Conservation (phyloP, 1,140 invertebrate genomes). For the Homalodisca vitripennis region DNA sequence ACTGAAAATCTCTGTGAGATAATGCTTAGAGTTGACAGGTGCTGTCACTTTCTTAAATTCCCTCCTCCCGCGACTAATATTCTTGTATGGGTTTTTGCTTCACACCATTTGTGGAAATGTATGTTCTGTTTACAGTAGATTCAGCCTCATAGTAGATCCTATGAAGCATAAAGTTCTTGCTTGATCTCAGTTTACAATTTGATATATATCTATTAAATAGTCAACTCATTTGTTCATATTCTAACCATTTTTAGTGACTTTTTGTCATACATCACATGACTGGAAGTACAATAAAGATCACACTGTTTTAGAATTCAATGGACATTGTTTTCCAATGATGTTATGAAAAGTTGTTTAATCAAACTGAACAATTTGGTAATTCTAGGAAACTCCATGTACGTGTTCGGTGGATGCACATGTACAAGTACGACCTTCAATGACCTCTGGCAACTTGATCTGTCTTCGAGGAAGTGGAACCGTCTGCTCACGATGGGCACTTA, state of each 20-base stretch:
- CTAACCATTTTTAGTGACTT: not conserved
- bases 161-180: no score
- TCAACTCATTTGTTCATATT: not conserved
- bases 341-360: constrained; percentile 25
- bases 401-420: constrained; percentile 95
- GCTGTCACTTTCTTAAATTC: no score
- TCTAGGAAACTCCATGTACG: constrained; percentile 78
- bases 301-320: not conserved
- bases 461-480: constrained; percentile 77
- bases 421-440: constrained; percentile 96
- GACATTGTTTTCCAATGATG: not conserved
- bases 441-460: constrained; percentile 90
- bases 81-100: no score
- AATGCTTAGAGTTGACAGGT: no score
- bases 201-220: no score
- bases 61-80: no score
- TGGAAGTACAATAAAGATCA: constrained; percentile 12
- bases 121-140: no score
- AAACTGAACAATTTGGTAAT: constrained; percentile 33
- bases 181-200: not conserved
- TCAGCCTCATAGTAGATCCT: no score
- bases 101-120: no score
- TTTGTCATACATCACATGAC: not conserved
- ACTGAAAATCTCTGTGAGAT: no score
- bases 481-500: constrained; percentile 82